Evolutionary conservation across 1,140 invertebrate species (phyloP).

Genomic region (Lasioglossum albipes): DNA sequence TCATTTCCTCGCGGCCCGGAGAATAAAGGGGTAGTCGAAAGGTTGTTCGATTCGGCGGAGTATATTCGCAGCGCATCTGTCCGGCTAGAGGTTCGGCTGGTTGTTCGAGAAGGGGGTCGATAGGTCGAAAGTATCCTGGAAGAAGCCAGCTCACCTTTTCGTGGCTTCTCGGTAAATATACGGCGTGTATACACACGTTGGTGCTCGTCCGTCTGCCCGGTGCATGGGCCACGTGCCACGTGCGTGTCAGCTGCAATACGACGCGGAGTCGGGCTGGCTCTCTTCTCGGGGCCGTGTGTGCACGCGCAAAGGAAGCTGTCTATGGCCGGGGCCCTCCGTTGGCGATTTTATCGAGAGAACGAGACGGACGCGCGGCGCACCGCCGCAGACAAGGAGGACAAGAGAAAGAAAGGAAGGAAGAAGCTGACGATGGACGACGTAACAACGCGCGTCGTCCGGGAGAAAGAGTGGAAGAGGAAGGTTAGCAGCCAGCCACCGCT

Average conservation of each 20-base stretch:
- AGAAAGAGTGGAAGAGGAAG: neutral
- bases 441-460: neutral
- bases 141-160: conserved; percentile 46
- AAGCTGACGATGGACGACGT: conserved; percentile 1
- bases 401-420: neutral
- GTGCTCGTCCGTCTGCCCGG: conserved; percentile 42
- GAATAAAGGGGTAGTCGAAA: no score
- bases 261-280: conserved; percentile 40
- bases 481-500: neutral
- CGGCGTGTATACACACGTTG: conserved; percentile 5
- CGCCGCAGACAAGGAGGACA: neutral
- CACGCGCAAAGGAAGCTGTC: conserved; percentile 50
- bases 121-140: conserved; percentile 27
- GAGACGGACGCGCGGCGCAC: neutral
- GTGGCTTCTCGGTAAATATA: conserved; percentile 47
- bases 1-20: no score
- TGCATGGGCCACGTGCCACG: conserved; percentile 69
- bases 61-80: conserved; percentile 16
- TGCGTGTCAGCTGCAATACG: conserved; percentile 72
- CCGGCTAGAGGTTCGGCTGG: neutral
- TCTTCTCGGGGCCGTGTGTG: conserved; percentile 19
- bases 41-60: no score
- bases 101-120: conserved; percentile 29
- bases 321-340: conserved; percentile 38
- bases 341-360: conserved; percentile 52